Base-by-base conservation (phyloP, 2,888 invertebrate genomes). In the Apamea anceps region DNA sequence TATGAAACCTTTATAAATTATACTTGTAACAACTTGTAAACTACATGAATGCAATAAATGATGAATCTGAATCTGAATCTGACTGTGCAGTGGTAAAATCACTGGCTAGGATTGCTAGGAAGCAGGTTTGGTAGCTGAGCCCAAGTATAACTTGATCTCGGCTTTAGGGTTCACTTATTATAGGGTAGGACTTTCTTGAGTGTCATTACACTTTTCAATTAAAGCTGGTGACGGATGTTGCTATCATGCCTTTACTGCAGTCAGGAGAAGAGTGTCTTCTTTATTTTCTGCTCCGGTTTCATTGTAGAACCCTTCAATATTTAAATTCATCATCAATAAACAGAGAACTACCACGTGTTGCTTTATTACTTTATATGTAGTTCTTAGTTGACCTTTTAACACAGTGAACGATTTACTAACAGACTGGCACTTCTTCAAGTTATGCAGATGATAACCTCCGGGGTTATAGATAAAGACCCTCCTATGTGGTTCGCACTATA, bases 391-490 rank as follows among this genome's bases (percentile, higher is more conserved):
- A 74, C 67, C 54, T 66, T 57, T 63, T 73, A 72, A 68, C 71
- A 85, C 45, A 68, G 5, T 81, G n/a, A 75, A 65, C 63, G 74
- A 85, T 81, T 83, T 84, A 12, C 21, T 7, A 80, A 62, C 42
- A 62, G 72, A 77, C 62, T 54, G 72, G 13, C 60, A 66, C 37
- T 77, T 71, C 60, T 75, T 77, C n/a, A 25, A 81, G 81, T 85
- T 65, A 77, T 84, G 67, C 3, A 12, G 5, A 32, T 60, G 85
- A 84, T 84, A 84, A 77, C 84, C 85, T 72, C 62, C 8, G 25
- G 42, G 77, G 81, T 81, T 28, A 66, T 5, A 66, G 72, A 84
- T 81, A 77, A 51, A 60, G 57, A 13, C 42, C 37, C 65, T 54
- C 28, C 18, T 72, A 51, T 63, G 48, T 13, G 37, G 18, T 63